Base-by-base conservation (phyloP, 2,888 invertebrate species). In the Polydrusus cervinus region DNA sequence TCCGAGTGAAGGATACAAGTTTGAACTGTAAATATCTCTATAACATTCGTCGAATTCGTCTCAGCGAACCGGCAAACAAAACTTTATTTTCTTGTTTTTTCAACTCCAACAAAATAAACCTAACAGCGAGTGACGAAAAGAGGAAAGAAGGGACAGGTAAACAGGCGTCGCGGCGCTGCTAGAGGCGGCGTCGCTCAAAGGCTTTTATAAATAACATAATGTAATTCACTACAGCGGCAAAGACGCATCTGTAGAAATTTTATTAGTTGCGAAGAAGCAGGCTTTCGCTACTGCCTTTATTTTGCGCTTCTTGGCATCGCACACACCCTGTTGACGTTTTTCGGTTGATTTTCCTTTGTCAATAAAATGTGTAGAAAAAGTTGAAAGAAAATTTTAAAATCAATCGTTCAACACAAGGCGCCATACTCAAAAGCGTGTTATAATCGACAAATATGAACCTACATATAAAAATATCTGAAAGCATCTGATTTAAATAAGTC, bases 141-240 rank as follows among this genome's bases (percentile, higher is more conserved):
- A 49, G 45, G 65, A 30, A 66, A 67, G 43, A 71, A 66, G 71
- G 49, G 62, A 51, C 71, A 75, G 75, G 75, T 76, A 76, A 72
- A 72, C 69, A 76, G 76, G 76, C 76, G 76, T 76, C 76, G 69
- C 66, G 76, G 69, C 72, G 76, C 76, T 73, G 72, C 72, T 72
- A 49, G 72, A 76, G 76, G 76, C 76, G 74, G 76, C 76, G 76
- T 66, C 74, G 67, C 67, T 74, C 76, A 76, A 76, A 74, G 76
- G 74, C 76, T 71, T 76, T 76, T 76, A 76, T 76, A 76, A 76
- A 76, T 76, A 76, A 76, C 73, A 74, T 76, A 76, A 76, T 74
- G 74, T 76, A 76, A 76, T 76, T 71, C 71, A 76, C 70, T 74
- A 68, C 67, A 67, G 66, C 70, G 70, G 47, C 68, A 57, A 49